A percentile compares a stretch with the other conserved stretches of the same genome.
Evolutionary conservation across 2,113 vertebrate species (phyloP).

Genomic region (Semnopithecus entellus): DNA sequence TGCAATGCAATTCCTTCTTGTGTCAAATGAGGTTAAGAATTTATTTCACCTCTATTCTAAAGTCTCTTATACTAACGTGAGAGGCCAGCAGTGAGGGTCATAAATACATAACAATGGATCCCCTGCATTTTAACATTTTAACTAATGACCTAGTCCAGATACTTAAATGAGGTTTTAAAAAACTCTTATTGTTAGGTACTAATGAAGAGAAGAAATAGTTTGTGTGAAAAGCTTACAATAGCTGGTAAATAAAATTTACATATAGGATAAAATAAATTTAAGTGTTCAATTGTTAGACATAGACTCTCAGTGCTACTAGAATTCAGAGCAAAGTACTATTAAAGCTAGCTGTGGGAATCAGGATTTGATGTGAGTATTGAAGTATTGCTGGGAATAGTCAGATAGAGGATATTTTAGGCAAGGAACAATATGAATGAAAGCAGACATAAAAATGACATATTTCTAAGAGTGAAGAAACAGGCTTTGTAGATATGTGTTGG

Average conservation of each 20-base stretch:
- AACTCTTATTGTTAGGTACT: not conserved
- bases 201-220: constrained; percentile 1
- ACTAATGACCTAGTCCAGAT: not conserved
- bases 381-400: not conserved
- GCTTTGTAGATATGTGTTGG: not conserved
- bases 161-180: not conserved
- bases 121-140: not conserved
- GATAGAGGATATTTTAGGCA: not conserved
- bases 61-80: not conserved
- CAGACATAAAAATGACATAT: not conserved
- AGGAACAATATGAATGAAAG: not conserved
- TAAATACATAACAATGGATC: not conserved
- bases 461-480: not conserved
- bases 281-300: not conserved
- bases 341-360: not conserved
- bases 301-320: not conserved
- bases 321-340: not conserved
- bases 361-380: not conserved
- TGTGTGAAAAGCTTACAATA: not conserved
- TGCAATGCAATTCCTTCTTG: not conserved
- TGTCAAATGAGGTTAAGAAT: not conserved
- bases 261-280: not conserved
- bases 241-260: constrained; percentile 18
- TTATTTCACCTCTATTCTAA: constrained; percentile 12
- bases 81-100: not conserved